phyloP scores from a whole-genome alignment of 2,797 vertebrate genomes.

The Tragopan temminckii region DNA sequence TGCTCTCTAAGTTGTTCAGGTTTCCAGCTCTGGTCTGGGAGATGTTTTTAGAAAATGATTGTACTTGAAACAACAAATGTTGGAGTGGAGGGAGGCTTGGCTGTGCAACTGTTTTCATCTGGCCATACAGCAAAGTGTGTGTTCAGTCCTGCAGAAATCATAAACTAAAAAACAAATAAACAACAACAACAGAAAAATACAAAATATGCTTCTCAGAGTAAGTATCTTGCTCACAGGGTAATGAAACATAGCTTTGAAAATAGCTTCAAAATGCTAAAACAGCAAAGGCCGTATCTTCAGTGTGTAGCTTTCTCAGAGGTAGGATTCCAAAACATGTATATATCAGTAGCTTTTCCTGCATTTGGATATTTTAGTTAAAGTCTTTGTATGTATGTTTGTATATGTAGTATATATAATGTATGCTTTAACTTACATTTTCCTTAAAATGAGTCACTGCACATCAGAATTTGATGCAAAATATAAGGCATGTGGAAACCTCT shows the following conservation, averaged over 20 bases:
- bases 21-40: background rate
- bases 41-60: background rate
- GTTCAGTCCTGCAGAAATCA: background rate
- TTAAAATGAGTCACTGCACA: background rate
- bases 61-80: background rate
- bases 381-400: background rate
- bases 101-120: background rate
- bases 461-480: background rate
- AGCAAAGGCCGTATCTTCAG: background rate
- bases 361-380: background rate
- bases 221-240: background rate
- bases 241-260: background rate
- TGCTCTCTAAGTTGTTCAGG: background rate
- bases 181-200: background rate
- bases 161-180: background rate
- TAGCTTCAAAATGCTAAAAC: background rate
- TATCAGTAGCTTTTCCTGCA: background rate
- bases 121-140: background rate
- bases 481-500: background rate
- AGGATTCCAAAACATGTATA: background rate
- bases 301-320: background rate
- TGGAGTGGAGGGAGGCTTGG: background rate
- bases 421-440: background rate
- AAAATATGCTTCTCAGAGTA: background rate
- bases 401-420: accelerated